Evolutionary conservation across 2,888 invertebrate species (phyloP).

Genomic region (Chymomyza procnemis): DNA sequence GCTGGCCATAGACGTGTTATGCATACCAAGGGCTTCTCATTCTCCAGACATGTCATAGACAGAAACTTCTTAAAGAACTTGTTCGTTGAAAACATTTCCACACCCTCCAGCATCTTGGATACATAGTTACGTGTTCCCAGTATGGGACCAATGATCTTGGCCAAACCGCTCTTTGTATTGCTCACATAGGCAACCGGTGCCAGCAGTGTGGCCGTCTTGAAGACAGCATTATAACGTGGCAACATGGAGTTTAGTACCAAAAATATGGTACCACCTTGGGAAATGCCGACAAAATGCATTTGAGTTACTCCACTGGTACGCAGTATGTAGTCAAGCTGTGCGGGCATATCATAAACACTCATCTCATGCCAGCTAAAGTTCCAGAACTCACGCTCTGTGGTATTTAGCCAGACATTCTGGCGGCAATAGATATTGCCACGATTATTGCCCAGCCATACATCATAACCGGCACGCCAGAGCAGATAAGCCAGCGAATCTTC

Average conservation of each 20-base stretch:
- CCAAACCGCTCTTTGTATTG: slow-evolving; percentile 79
- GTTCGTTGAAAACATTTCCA: slow-evolving; percentile 77
- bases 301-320: slow-evolving; percentile 59
- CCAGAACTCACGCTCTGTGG: slow-evolving; percentile 79
- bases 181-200: slow-evolving; percentile 76
- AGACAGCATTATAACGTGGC: slow-evolving; percentile 74
- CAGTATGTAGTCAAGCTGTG: slow-evolving; percentile 76
- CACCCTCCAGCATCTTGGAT: slow-evolving; percentile 73
- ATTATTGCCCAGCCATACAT: slow-evolving; percentile 77
- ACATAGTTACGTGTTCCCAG: slow-evolving; percentile 75
- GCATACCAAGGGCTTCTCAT: slow-evolving; percentile 73
- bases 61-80: slow-evolving; percentile 75
- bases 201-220: slow-evolving; percentile 74
- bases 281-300: slow-evolving; percentile 76
- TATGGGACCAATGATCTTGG: slow-evolving; percentile 82
- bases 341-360: slow-evolving; percentile 76
- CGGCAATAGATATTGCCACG: slow-evolving; percentile 76
- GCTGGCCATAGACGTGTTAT: slow-evolving; percentile 76
- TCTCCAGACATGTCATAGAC: slow-evolving; percentile 73
- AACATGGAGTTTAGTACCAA: slow-evolving; percentile 75
- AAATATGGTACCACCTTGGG: slow-evolving; percentile 76
- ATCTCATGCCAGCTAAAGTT: slow-evolving; percentile 78
- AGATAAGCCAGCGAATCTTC: slow-evolving; percentile 77
- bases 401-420: slow-evolving; percentile 68
- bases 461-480: slow-evolving; percentile 75